Evolutionary conservation across 2,113 vertebrate species (phyloP).

Genomic region (cat (Felis catus)): DNA sequence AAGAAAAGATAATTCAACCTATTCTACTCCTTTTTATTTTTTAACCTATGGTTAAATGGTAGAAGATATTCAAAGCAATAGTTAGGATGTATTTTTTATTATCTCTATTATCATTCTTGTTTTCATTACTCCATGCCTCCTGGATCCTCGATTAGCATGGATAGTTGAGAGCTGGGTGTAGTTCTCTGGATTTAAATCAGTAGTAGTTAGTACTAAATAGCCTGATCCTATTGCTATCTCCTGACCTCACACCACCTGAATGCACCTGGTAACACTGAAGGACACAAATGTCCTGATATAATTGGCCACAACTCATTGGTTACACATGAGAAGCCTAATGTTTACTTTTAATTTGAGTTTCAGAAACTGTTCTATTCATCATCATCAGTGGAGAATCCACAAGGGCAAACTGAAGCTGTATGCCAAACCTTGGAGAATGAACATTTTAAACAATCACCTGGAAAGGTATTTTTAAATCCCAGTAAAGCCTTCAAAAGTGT

Average conservation of each 20-base stretch:
- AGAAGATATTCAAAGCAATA: slow-evolving; percentile 16
- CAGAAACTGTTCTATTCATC: slow-evolving; percentile 72
- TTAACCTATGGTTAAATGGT: not conserved
- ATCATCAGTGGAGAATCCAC: slow-evolving; percentile 54
- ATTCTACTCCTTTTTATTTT: not conserved
- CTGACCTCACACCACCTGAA: slow-evolving; percentile 18
- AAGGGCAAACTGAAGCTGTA: slow-evolving; percentile 49
- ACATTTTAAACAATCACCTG: not conserved
- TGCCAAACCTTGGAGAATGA: not conserved
- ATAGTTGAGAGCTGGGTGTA: not conserved
- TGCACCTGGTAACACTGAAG: slow-evolving; percentile 46
- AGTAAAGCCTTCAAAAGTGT: not conserved
- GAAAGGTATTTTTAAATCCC: not conserved
- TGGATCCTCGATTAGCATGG: not conserved
- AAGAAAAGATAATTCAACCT: not conserved
- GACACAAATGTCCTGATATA: slow-evolving; percentile 38
- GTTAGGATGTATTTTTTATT: not conserved
- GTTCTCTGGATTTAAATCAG: not conserved
- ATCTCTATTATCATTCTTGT: not conserved
- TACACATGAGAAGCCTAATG: slow-evolving; percentile 54
- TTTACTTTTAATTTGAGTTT: slow-evolving; percentile 77
- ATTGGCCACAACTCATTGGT: slow-evolving; percentile 55
- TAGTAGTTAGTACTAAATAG: slow-evolving; percentile 37
- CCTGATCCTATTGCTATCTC: not conserved
- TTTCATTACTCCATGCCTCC: not conserved